These are phyloP conservation scores for Tetramorium bicarinatum DNA, from an alignment of 2,888 invertebrate species.

Conservation along the genomic window DNA sequence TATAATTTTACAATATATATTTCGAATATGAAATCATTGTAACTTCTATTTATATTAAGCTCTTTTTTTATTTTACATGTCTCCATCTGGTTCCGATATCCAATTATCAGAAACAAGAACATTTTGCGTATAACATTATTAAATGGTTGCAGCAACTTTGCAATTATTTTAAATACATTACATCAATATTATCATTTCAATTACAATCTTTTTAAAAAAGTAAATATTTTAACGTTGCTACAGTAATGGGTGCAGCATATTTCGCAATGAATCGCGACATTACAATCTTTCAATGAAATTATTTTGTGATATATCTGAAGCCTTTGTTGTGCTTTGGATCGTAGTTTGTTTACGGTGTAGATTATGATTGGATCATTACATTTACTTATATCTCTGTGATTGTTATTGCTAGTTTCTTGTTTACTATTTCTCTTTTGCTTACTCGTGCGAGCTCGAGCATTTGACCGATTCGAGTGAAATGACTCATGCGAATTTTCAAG, in stretches of 20 bases:
- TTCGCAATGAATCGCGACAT: too few relatives aligned
- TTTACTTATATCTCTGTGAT: not conserved
- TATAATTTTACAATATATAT: not conserved
- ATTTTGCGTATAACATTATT: not conserved
- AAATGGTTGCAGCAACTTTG: too few relatives aligned
- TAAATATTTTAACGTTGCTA: not conserved
- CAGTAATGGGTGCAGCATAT: too few relatives aligned
- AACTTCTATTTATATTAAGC: not conserved
- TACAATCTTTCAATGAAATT: too few relatives aligned
- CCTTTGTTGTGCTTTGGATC: too few relatives aligned
- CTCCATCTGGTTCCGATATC: not conserved
- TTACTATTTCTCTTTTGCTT: slow-evolving; percentile 16
- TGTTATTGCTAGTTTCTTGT: not conserved
- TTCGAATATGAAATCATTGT: not conserved
- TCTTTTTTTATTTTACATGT: not conserved
- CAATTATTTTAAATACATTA: not conserved
- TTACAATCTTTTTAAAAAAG: not conserved
- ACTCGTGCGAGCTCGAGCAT: not conserved
- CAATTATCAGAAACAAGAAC: not conserved
- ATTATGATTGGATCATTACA: not conserved
- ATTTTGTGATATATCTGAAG: too few relatives aligned
- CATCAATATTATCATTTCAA: not conserved
- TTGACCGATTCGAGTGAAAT: not conserved
- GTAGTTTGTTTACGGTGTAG: too few relatives aligned
- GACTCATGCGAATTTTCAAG: not conserved